Percentiles rank a stretch among this genome's conserved stretches.
phyloP scores from a whole-genome alignment of 2,888 invertebrate species.

The Timema podura region DNA sequence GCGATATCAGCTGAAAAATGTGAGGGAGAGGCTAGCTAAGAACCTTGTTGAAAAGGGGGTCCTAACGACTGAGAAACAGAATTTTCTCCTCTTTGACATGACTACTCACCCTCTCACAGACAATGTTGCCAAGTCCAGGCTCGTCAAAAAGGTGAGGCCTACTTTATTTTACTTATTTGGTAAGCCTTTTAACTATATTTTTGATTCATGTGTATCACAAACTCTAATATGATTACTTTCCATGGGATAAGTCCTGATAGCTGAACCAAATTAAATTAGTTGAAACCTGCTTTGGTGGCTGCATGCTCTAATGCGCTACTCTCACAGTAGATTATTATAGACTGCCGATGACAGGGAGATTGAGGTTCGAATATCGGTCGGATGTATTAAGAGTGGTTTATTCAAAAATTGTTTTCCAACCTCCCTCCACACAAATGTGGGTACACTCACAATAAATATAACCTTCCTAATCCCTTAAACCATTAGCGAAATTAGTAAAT shows the following conservation, averaged over 20 bases:
- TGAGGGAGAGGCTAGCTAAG: conserved; percentile 96
- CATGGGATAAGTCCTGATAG: not conserved
- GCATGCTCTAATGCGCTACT: too few species aligned
- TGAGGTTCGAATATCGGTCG: too few species aligned
- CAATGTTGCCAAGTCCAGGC: conserved; percentile 88
- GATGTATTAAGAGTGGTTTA: too few species aligned
- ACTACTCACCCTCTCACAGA: conserved; percentile 99
- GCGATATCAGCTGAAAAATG: conserved; percentile 97
- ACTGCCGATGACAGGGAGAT: too few species aligned
- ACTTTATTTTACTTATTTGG: not conserved
- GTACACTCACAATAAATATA: too few species aligned
- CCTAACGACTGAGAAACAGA: conserved; percentile 98
- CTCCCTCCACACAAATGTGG: too few species aligned
- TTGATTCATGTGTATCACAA: not conserved
- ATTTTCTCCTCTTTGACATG: conserved; percentile 99
- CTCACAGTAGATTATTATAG: too few species aligned
- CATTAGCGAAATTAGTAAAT: too few species aligned
- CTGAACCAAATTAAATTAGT: too few species aligned
- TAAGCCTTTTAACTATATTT: not conserved
- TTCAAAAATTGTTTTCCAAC: too few species aligned
- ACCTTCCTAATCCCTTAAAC: too few species aligned
- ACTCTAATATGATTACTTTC: not conserved
- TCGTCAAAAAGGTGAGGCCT: conserved; percentile 83
- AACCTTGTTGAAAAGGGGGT: conserved; percentile 99
- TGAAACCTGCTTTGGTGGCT: too few species aligned